These are phyloP conservation scores for Cantharis rustica DNA, from an alignment of 2,888 invertebrate species.

Conservation along the genomic window DNA sequence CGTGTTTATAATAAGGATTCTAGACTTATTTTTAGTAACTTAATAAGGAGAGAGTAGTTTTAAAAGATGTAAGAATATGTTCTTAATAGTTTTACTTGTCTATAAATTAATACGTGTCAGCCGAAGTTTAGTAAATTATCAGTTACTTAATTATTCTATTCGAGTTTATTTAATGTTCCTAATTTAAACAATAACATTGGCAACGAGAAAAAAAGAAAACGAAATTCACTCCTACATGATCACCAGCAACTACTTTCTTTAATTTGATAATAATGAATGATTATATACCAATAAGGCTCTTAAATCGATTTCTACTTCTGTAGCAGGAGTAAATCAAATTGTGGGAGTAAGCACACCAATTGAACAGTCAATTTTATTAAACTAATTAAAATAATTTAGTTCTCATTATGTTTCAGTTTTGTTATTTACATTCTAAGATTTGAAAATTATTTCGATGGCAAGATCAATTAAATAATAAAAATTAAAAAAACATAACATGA, in stretches of 20 bases:
- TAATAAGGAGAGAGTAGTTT: not conserved
- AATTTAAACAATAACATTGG: not conserved
- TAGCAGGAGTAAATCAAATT: not conserved
- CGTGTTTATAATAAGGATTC: not conserved
- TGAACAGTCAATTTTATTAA: not conserved
- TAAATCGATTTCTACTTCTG: not conserved
- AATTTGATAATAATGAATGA: not conserved
- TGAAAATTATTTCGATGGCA: not conserved
- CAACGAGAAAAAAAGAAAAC: not conserved
- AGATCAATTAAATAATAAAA: not conserved
- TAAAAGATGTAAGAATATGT: not conserved
- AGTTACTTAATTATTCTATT: not conserved
- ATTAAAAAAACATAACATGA: not conserved
- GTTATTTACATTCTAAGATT: not conserved
- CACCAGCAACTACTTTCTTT: not conserved
- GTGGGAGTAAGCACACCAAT: not conserved
- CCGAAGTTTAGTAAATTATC: not conserved
- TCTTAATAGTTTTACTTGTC: not conserved
- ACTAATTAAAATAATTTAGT: not conserved
- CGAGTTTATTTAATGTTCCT: not conserved
- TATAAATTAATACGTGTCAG: not conserved
- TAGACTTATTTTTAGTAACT: not conserved
- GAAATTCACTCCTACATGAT: not conserved
- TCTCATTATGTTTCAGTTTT: not conserved
- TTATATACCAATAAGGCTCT: not conserved